Evolutionary conservation across 2,113 vertebrate genomes (phyloP).

Genomic region (Oostethus manadensis): DNA sequence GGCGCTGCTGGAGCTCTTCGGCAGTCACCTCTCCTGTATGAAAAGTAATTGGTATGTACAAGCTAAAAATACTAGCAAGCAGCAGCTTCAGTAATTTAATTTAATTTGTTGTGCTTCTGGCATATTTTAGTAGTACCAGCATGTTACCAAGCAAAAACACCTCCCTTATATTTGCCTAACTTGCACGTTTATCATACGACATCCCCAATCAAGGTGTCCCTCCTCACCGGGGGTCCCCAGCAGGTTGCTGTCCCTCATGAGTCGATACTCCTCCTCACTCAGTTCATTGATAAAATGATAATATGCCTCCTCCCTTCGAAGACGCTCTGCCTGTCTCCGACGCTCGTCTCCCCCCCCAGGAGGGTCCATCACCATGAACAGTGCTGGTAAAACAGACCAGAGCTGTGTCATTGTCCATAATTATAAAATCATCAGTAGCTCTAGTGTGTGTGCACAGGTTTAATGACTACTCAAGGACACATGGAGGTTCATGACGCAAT

Average conservation of each 20-base stretch:
- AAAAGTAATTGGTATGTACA: too few relatives aligned
- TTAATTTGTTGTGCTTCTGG: too few relatives aligned
- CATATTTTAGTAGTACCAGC: too few relatives aligned
- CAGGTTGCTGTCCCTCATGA: slow-evolving; percentile 93
- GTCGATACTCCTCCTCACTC: slow-evolving; percentile 88
- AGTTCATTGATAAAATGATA: slow-evolving; percentile 95
- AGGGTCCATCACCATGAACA: slow-evolving; percentile 77
- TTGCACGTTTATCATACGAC: background rate
- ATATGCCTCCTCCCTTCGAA: slow-evolving; percentile 91
- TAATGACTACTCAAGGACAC: too few relatives aligned
- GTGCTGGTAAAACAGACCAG: slow-evolving; percentile 51
- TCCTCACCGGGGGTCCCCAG: slow-evolving; percentile 89
- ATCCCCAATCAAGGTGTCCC: background rate
- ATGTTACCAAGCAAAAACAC: too few relatives aligned
- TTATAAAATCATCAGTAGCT: too few relatives aligned
- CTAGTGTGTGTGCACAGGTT: too few relatives aligned
- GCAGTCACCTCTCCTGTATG: slow-evolving; percentile 87
- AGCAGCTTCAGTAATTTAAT: background rate
- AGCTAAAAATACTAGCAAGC: background rate
- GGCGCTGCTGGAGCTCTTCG: slow-evolving; percentile 85
- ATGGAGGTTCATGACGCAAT: too few relatives aligned
- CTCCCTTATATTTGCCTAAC: too few relatives aligned
- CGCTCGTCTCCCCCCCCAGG: slow-evolving; percentile 80
- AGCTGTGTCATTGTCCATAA: background rate
- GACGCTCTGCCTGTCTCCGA: slow-evolving; percentile 86